phyloP scores from a whole-genome alignment of 2,888 invertebrate species.

The Meiosimyza decipiens region DNA sequence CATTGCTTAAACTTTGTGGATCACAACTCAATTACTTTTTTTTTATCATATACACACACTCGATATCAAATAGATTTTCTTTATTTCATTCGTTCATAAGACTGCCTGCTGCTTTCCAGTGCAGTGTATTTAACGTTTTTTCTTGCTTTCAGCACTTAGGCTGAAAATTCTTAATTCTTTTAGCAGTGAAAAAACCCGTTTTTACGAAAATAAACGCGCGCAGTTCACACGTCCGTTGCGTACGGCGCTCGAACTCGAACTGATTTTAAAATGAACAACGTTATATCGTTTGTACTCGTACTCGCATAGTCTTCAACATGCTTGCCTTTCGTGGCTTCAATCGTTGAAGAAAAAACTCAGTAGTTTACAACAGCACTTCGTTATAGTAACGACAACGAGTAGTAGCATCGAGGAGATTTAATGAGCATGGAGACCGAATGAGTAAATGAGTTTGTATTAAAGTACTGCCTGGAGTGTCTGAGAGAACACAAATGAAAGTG shows the following conservation, averaged over 20 bases:
- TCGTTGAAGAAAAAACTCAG: no score
- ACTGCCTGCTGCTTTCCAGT: conserved; percentile 8
- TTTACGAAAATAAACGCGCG: conserved; percentile 52
- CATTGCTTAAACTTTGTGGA: neutral
- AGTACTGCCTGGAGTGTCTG: no score
- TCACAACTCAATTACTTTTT: conserved; percentile 4
- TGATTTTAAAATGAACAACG: conserved; percentile 54
- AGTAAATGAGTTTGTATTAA: no score
- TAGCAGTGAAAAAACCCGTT: conserved; percentile 50
- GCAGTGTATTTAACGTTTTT: conserved; percentile 29
- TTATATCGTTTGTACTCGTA: conserved; percentile 35
- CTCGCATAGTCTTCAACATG: neutral
- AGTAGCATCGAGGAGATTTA: neutral
- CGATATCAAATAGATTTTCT: conserved; percentile 26
- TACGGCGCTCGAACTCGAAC: conserved; percentile 66
- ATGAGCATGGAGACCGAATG: no score
- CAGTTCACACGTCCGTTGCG: conserved; percentile 62
- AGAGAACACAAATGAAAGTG: no score
- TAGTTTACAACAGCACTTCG: neutral
- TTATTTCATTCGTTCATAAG: conserved; percentile 27
- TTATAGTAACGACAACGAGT: conserved; percentile 4
- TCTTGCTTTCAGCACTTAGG: conserved; percentile 44
- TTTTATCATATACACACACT: conserved; percentile 29
- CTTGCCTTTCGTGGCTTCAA: no score
- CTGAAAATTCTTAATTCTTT: conserved; percentile 45